Evolutionary conservation across 2,797 vertebrate genomes (phyloP), one percentile per base, ranked within the genome.

Genomic region (Alosa sapidissima): DNA sequence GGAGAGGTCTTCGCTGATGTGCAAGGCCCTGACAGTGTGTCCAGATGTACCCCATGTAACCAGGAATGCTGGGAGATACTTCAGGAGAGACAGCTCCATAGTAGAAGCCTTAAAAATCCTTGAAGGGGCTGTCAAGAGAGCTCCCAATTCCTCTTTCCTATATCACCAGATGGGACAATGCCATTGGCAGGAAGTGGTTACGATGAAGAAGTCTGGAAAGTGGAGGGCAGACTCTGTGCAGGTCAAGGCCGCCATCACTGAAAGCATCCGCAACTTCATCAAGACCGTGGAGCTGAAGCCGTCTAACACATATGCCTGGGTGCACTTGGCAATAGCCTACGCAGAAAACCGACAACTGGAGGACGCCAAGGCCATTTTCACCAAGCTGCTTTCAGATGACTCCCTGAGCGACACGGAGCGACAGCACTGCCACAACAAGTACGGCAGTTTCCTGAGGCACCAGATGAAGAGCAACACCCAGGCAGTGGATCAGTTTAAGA

Each of bases 41-140:
- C 88, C 91, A 81, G 33, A 82, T 9, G 60, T 89, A 4, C 88
- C 90, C 28, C 89, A 92, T 16, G 81, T 93, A 21, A 87, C 91
- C 49, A 85, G 55, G 11, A 88, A 72, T 1, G 92, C 89, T 1
- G 92, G 87, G 28, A 89, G 87, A 28, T 94, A 91, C 87, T 94
- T 91, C 75, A 84, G 62, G 75, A 81, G 0, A 3, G 87, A 89
- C n/a, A 87, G 90, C 3, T 72, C 86, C 41, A 19, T 88, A 9
- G 88, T 90, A 45, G 89, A 88, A 89, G 89, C 92, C 21, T 72
- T 91, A 14, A 85, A 88, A 0, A 13, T 92, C 6, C 81, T 91
- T 54, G 48, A 82, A 7, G 87, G 33, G 49, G 91, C 88, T 0
- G 3, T 89, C 2, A 24, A 89, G 52, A 83, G 84, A 58, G 81